Conservation (phyloP, 2,888 invertebrate species). For the Abrostola tripartita region DNA sequence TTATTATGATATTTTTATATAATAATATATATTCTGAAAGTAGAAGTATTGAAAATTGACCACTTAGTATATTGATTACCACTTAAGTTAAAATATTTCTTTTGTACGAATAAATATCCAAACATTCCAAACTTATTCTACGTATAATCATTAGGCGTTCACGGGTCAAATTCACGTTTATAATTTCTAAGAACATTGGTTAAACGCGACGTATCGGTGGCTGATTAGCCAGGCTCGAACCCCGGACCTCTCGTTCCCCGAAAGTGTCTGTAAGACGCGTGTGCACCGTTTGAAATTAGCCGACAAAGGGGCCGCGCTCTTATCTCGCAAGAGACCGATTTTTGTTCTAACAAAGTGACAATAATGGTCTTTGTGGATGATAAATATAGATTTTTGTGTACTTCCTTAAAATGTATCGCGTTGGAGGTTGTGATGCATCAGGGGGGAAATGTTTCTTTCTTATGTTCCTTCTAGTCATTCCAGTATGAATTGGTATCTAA, state of each 20-base stretch:
- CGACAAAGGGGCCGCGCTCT: conserved; percentile 84
- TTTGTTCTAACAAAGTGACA: conserved; percentile 83
- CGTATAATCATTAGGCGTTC: not conserved
- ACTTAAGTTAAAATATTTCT: too few relatives aligned
- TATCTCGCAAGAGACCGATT: conserved; percentile 82
- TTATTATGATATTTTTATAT: too few relatives aligned
- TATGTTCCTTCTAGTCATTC: conserved; percentile 7
- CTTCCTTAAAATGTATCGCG: conserved; percentile 62
- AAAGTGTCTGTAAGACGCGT: conserved; percentile 74
- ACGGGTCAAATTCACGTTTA: conserved; percentile 8
- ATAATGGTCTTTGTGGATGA: conserved; percentile 83
- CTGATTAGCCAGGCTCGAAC: conserved; percentile 79
- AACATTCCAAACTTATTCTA: not conserved
- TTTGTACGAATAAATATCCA: too few relatives aligned
- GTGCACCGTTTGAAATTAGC: conserved; percentile 77
- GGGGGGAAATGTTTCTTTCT: conserved; percentile 15
- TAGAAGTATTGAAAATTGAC: too few relatives aligned
- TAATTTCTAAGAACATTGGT: conserved; percentile 67
- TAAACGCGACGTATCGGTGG: conserved; percentile 73
- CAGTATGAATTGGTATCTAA: not conserved
- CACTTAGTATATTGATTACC: too few relatives aligned
- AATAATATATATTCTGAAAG: too few relatives aligned
- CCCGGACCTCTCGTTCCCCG: conserved; percentile 79
- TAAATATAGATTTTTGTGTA: conserved; percentile 76
- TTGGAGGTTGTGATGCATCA: conserved; percentile 30